Base-by-base conservation (phyloP, 2,113 vertebrate genomes). In the Gavia stellata region DNA sequence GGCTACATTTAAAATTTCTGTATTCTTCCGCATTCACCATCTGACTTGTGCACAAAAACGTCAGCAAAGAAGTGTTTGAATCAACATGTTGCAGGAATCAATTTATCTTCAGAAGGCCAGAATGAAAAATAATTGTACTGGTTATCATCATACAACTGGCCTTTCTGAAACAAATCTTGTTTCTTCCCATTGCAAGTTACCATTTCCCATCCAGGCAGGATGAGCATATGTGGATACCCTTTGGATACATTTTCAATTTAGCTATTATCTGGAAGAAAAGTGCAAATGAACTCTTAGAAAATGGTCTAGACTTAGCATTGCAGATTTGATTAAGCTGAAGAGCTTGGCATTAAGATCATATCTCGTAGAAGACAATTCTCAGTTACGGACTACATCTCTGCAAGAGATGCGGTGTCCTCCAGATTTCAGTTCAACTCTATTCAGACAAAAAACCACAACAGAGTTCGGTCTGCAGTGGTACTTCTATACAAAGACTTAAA, bases 391-490 rank as follows among this genome's bases (percentile, higher is more conserved):
- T 66, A 15, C 50, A 31, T 25, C 16, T 78, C 52, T 67, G 18
- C 15, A 40, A 40, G 72, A 33, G 42, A 33, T 28, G 23, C 0
- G 1, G 6, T 10, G 12, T 62, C 26, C 50, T 77, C 33, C 50
- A 49, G 25, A 24, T 62, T 55, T 70, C 50, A 55, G 29, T 17
- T 58, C 28, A 67, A 53, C 8, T 44, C 24, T 33, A 10, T 7
- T 17, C 38, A 50, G 10, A 28, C 8, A 50, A 34, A 59, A 66
- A 79, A 56, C 5, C 50, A 50, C 28, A 38, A 3, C 4, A 5
- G 0, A 0, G 4, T 36, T 44, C 1, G 2, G 17, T 44, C 70
- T 82, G 28, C 40, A 42, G 14, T 8, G 17, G 4, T 7, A 5
- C 8, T 63, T 71, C 28, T 33, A 8, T 2, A 21, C 6, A 17